Evolutionary conservation across 1,140 invertebrate species (phyloP).

Genomic region (Schlechtendalia chinensis): DNA sequence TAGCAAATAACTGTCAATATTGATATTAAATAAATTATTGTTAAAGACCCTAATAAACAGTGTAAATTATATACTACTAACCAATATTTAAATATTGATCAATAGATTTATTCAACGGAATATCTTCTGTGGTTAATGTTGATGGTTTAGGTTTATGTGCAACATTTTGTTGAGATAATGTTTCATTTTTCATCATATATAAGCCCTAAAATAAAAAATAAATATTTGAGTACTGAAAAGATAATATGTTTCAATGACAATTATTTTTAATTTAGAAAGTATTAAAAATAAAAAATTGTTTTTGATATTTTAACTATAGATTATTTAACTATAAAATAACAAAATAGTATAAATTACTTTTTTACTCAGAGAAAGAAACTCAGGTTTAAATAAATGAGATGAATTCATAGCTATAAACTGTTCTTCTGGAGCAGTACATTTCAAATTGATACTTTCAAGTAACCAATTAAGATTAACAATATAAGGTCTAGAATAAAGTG

Average conservation of each 20-base stretch:
- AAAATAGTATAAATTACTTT: constrained; percentile 56
- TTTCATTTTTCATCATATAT: constrained; percentile 40
- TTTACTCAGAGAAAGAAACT: constrained; percentile 64
- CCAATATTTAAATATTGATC: constrained; percentile 35
- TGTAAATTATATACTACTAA: constrained; percentile 17
- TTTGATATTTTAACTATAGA: neutral
- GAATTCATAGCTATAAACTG: constrained; percentile 54
- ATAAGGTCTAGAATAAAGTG: constrained; percentile 60
- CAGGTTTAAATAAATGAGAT: constrained; percentile 52
- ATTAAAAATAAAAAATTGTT: too few relatives aligned
- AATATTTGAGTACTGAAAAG: too few relatives aligned
- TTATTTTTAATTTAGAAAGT: too few relatives aligned
- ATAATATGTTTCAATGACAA: too few relatives aligned
- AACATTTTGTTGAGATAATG: constrained; percentile 12
- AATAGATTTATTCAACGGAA: constrained; percentile 16
- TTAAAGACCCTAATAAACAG: too few relatives aligned
- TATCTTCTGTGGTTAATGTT: neutral
- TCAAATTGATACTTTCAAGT: constrained; percentile 67
- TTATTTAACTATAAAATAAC: neutral
- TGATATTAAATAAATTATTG: too few relatives aligned
- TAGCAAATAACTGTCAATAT: too few relatives aligned
- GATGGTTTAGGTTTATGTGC: constrained; percentile 4
- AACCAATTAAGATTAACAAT: constrained; percentile 74
- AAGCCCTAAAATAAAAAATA: constrained; percentile 13
- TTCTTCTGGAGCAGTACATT: constrained; percentile 63